phyloP scores from a whole-genome alignment of 2,888 invertebrate genomes.

The Heliconius erato region DNA sequence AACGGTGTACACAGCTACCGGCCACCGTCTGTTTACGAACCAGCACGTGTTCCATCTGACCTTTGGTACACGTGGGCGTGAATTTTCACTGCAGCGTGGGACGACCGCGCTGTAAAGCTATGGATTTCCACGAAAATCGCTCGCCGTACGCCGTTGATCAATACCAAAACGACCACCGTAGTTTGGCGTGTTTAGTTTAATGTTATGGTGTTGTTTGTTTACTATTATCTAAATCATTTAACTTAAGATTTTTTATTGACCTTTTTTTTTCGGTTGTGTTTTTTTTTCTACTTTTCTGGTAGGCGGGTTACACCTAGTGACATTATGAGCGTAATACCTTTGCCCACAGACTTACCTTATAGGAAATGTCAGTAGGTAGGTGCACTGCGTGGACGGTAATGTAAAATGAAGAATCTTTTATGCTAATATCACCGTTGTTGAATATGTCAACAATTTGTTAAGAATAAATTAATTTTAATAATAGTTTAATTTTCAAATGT shows the following conservation, averaged over 20 bases:
- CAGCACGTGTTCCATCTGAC: conserved; percentile 58
- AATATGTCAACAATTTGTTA: not conserved
- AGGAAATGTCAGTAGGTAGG: not conserved
- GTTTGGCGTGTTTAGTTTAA: not conserved
- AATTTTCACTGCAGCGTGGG: conserved; percentile 65
- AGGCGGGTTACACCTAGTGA: not conserved
- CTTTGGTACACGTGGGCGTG: conserved; percentile 64
- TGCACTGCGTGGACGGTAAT: conserved; percentile 3
- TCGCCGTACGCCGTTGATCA: not conserved
- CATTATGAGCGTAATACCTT: not conserved
- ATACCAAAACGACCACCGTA: conserved; percentile 2
- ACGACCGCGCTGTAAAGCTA: conserved; percentile 51
- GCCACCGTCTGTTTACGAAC: conserved; percentile 43
- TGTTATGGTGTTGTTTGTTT: not conserved
- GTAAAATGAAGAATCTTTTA: not conserved
- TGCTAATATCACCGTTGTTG: too few species aligned
- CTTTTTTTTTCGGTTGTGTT: too few species aligned
- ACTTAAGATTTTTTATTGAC: too few species aligned
- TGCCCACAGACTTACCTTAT: not conserved
- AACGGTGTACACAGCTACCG: conserved; percentile 36
- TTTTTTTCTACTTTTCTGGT: not conserved
- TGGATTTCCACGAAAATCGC: conserved; percentile 23
- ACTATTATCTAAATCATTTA: too few species aligned
- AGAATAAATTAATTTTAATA: not conserved
- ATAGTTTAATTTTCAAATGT: not conserved